phyloP scores from a whole-genome alignment of 2,888 invertebrate genomes.

The Abscondita cerata region DNA sequence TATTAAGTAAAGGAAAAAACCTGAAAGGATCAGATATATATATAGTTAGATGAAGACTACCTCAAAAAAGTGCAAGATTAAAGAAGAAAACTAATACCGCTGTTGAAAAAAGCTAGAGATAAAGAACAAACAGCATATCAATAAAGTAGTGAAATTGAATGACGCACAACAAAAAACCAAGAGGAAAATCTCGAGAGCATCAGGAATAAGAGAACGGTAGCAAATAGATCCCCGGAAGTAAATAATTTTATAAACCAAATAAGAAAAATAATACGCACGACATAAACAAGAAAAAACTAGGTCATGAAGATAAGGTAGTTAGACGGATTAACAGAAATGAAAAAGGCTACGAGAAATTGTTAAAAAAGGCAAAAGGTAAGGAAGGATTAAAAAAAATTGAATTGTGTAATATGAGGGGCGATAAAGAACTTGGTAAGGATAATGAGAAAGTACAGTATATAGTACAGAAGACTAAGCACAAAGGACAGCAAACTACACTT shows the following conservation, averaged over 20 bases:
- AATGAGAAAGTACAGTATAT: background rate
- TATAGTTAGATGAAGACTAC: no score
- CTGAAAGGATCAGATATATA: background rate
- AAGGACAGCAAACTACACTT: background rate
- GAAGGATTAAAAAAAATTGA: no score
- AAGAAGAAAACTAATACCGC: background rate
- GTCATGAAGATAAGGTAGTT: background rate
- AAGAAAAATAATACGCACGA: no score
- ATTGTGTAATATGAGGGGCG: no score
- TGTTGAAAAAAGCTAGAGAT: background rate
- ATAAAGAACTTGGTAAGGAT: background rate
- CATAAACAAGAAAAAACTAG: no score
- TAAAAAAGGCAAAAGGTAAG: background rate
- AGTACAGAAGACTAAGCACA: background rate
- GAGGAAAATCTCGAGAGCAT: background rate
- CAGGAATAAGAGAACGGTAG: background rate
- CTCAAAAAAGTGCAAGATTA: no score
- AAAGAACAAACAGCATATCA: background rate
- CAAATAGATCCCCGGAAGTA: background rate
- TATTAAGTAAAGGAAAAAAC: background rate
- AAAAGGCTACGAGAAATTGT: background rate
- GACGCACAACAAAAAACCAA: background rate
- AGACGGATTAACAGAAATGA: background rate
- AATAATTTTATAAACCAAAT: no score
- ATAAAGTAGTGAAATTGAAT: background rate